These are phyloP conservation scores for Mylabris sibirica DNA, from an alignment of 2,888 invertebrate genomes.

Conservation along the genomic window DNA sequence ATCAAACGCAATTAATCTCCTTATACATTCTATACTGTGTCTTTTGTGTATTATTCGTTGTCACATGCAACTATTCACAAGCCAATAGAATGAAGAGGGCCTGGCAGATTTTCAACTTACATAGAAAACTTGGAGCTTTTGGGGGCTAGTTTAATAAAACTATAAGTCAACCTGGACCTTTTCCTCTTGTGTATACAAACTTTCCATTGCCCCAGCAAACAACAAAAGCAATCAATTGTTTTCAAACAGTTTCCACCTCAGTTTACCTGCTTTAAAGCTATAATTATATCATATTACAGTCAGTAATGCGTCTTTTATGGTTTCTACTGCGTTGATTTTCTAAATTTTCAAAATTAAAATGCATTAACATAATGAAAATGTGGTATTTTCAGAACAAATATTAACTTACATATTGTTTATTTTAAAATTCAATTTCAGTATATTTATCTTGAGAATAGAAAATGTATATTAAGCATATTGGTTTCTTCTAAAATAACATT, in stretches of 20 bases:
- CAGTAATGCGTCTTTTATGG: too few relatives aligned
- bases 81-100: not conserved
- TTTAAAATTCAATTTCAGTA: not conserved
- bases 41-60: slow-evolving; percentile 15
- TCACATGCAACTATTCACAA: slow-evolving; percentile 21
- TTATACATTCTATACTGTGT: slow-evolving; percentile 26
- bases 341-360: not conserved
- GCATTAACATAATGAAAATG: not conserved
- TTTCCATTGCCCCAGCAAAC: slow-evolving; percentile 40
- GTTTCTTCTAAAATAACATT: too few relatives aligned
- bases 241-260: slow-evolving; percentile 25
- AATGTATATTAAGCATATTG: too few relatives aligned
- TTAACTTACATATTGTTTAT: not conserved
- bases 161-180: slow-evolving; percentile 39
- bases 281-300: too few relatives aligned
- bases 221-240: slow-evolving; percentile 43
- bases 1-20: slow-evolving; percentile 38
- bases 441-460: not conserved
- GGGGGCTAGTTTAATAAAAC: slow-evolving; percentile 40
- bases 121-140: slow-evolving; percentile 30
- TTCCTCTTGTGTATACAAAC: slow-evolving; percentile 41
- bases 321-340: slow-evolving; percentile 18
- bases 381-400: not conserved
- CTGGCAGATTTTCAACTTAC: slow-evolving; percentile 18
- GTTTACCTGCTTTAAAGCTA: slow-evolving; percentile 28